Base-by-base conservation (phyloP, 1,140 invertebrate species). In the Ostrea denselamellosa region DNA sequence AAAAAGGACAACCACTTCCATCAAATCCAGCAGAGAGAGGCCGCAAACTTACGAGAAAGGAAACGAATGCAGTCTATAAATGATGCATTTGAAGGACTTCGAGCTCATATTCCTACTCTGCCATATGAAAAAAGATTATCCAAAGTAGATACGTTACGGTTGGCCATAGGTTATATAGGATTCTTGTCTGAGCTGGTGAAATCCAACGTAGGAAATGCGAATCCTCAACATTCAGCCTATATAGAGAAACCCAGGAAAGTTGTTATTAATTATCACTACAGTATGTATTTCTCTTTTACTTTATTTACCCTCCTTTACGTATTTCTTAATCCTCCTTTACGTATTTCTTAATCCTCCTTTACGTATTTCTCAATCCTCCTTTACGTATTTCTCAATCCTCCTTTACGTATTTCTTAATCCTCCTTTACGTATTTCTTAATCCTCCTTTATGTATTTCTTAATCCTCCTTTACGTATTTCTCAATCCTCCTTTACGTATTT, bases 81-180 rank as follows among this genome's bases (percentile, higher is more conserved):
- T 84, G 93, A 94, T 44, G 94, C 94, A 0, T 95, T 95, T 88
- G 94, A 95, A 44, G 90, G 91, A 65, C 85, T 95, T 17, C 65
- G 94, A 71, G 89, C 89, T 22, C 91, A 93, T 56, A 93, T 95
- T 53, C 94, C 94, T 4, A 88, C 90, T 0, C 90, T 91, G 58
- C 90, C 90, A 51, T 90, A 89, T 1, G 92, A 94, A 12, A 90
- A 92, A 82, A 90, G 92, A 84, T 88, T 95, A 83, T 95, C 94
- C 22, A 95, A 96, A 93, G 96, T 98, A 51, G 98, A 99, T 95
- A 99, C 98, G 0, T 95, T 99, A 0, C 97, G 98, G 92, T 94
- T 98, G 90, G 98, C 98, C 7, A 99, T 99, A 88, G 97, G 97
- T 51, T 99, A 99, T 94, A 99, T 99, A 89, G 97, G 97, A 91